Percentiles rank a stretch among this genome's conserved stretches.
These are phyloP conservation scores for Leptura quadrifasciata DNA, from an alignment of 2,888 invertebrate species.

Conservation along the genomic window DNA sequence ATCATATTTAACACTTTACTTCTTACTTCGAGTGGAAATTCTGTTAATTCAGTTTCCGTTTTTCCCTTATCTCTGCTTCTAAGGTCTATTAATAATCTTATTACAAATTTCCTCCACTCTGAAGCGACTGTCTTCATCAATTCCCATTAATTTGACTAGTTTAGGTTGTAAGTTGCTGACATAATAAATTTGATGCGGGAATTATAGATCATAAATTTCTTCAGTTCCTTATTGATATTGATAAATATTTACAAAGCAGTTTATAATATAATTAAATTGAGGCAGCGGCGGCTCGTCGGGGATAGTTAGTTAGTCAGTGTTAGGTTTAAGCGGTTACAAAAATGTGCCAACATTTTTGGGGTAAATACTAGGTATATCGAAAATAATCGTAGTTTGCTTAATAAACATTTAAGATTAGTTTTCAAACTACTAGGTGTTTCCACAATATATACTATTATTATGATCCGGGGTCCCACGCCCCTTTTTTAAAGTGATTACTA, in stretches of 20 bases:
- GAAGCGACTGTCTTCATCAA: constrained; percentile 13
- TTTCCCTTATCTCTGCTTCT: background rate
- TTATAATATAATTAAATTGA: background rate
- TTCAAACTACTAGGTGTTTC: too few relatives aligned
- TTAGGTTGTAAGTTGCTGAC: background rate
- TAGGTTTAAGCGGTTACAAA: too few relatives aligned
- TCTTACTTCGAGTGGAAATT: background rate
- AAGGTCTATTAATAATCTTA: constrained; percentile 2
- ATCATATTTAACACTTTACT: background rate
- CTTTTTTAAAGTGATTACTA: too few relatives aligned
- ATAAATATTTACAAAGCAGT: background rate
- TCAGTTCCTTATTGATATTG: background rate
- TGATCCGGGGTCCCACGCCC: too few relatives aligned
- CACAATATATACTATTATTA: too few relatives aligned
- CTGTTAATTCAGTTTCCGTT: background rate
- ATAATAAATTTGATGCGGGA: constrained; percentile 1
- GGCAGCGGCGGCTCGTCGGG: too few relatives aligned
- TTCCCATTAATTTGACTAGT: constrained; percentile 12
- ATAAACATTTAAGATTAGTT: too few relatives aligned
- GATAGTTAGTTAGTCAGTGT: too few relatives aligned
- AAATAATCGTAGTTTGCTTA: too few relatives aligned
- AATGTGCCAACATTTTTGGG: too few relatives aligned
- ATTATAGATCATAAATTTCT: background rate
- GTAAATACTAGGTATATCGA: too few relatives aligned
- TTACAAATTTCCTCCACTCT: background rate